Percentiles rank a stretch among this genome's conserved stretches.
These are phyloP conservation scores for Dasyurus viverrinus DNA, from an alignment of 2,113 vertebrate species.

Conservation along the genomic window DNA sequence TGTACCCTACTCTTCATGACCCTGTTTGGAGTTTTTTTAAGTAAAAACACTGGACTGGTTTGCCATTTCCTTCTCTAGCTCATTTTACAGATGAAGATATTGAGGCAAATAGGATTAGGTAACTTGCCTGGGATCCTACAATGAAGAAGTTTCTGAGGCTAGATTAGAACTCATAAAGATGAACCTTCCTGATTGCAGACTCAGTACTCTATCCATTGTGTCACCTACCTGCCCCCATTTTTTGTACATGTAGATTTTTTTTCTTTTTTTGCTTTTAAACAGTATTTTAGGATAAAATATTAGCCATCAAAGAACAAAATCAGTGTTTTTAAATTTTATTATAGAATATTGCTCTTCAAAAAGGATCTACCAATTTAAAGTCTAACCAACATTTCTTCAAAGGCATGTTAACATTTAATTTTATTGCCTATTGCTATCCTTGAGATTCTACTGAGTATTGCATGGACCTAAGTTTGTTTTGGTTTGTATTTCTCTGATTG, in stretches of 20 bases:
- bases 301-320: not conserved
- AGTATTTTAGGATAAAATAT: not conserved
- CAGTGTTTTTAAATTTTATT: not conserved
- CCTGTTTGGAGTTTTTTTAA: no score
- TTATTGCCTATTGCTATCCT: not conserved
- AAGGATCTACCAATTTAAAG: not conserved
- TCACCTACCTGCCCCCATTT: not conserved
- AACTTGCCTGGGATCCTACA: no score
- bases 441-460: not conserved
- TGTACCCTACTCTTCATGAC: no score
- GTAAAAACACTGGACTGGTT: no score
- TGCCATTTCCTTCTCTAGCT: no score
- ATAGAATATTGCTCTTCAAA: not conserved
- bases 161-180: not conserved
- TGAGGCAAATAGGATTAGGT: no score
- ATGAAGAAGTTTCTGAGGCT: no score
- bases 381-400: not conserved
- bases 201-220: not conserved
- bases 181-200: not conserved
- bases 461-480: not conserved
- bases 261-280: not conserved
- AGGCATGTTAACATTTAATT: not conserved
- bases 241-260: not conserved
- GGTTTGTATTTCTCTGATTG: not conserved
- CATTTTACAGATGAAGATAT: no score